Evolutionary conservation across 37 sponge, comb jelly and placozoan genomes (phyloP), one percentile per base, ranked within the genome.

Genomic region (Chondrosia reniformis): DNA sequence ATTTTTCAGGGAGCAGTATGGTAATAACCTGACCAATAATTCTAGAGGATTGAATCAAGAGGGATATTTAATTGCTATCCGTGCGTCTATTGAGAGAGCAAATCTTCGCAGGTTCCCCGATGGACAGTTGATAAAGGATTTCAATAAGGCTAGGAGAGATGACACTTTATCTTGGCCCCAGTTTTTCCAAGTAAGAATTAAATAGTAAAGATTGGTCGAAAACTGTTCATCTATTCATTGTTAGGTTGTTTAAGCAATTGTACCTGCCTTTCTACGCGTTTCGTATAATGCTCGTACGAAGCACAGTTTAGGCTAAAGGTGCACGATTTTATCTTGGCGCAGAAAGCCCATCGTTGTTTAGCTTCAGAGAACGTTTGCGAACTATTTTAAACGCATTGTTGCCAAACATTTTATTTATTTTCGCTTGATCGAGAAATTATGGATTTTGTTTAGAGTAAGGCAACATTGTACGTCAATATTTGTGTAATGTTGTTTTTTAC

Each of bases 111-210:
- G 57, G 30, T 84, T 79, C 4, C 43, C 74, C 8, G 37, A 30
- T 17, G 76, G 41, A 10, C n/a, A 65, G 37, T 55, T 88, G 5
- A 37, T 17, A 33, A 34, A 27, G 27, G 83, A 83, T 63, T 88
- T 88, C 45, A 36, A 74, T 12, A 59, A 72, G 59, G 15, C 83
- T 4, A 69, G 42, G 72, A 83, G 64, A 5, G 55, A 63, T 57
- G 88, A 75, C 0, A 55, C 37, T 31, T 36, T 88, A 0, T 25
- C 74, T 3, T 88, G 88, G 88, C 80, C 83, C 38, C 83, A 78
- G 45, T 88, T 88, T 59, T 88, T 88, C 55, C 88, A 88, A 67
- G 88, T 88, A 59, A 34, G 55, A 21, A 4, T 15, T n/a, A n/a
- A n/a, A n/a, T n/a, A n/a, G n/a, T n/a, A n/a, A n/a, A n/a, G n/a